phyloP scores from a whole-genome alignment of 2,113 vertebrate species.

The Zeus faber region DNA sequence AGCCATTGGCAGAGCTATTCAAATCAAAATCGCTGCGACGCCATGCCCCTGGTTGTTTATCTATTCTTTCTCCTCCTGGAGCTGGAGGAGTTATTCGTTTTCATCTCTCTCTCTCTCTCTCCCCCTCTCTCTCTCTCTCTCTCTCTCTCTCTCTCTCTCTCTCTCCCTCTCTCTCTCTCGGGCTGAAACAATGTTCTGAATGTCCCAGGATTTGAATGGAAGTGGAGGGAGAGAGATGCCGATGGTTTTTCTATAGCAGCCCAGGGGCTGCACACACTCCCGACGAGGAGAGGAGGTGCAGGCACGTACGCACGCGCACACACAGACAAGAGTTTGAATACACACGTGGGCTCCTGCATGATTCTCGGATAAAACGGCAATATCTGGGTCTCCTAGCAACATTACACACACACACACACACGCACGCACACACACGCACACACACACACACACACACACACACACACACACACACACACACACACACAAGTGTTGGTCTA shows the following conservation, averaged over 20 bases:
- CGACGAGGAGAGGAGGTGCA: no score
- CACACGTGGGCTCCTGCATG: background rate
- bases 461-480: no score
- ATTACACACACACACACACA: background rate
- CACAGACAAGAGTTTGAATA: background rate
- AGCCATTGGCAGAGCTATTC: no score
- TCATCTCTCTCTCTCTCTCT: no score
- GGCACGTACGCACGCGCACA: background rate
- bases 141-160: no score
- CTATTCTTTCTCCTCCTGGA: no score
- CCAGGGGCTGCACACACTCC: background rate
- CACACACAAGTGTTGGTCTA: no score
- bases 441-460: background rate
- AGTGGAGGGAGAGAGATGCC: background rate
- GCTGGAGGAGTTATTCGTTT: no score
- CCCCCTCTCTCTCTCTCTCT: background rate
- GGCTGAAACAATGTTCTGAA: no score
- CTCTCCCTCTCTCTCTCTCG: background rate
- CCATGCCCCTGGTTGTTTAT: no score
- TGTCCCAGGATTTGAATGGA: background rate
- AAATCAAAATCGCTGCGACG: no score
- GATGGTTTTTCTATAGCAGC: background rate
- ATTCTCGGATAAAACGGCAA: background rate
- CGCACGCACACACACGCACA: background rate
- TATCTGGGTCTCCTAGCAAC: slow-evolving; percentile 1